Base-by-base conservation (phyloP, 2,888 invertebrate species). In the Athalia rosae region DNA sequence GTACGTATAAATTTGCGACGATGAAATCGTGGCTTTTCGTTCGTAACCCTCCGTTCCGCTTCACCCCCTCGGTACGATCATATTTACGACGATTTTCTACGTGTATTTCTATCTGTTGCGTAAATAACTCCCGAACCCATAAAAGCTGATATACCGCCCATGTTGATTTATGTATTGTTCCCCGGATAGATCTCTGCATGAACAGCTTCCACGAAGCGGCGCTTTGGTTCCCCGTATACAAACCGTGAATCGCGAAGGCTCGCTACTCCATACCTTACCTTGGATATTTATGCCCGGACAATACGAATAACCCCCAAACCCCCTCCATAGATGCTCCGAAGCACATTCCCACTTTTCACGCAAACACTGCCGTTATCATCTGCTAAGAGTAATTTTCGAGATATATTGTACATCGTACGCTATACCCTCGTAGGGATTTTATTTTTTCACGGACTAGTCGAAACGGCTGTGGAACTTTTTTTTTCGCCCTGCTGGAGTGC, bases 121-220 rank as follows among this genome's bases (percentile, higher is more conserved):
- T 85, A 87, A 85, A 86, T 85, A 87, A 86, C 85, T 83, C 83
- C 80, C 79, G 79, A 74, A 82, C 81, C 86, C 83, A 85, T 87
- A 87, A 87, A 87, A 85, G 84, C 84, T 85, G 87, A 87, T 85
- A 84, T 85, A 87, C 83, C 81, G 82, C 81, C 83, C 83, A 82
- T 83, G 81, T 82, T 80, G 84, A 86, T 85, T 86, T 87, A 87
- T 86, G 85, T 84, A 87, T 86, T 84, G 85, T 84, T 83, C 79
- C 79, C 77, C 78, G 63, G 79, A 80, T 82, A 81, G 78, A 79
- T 66, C 56, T 15, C 8, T 48, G 66, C 28, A 64, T 64, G 64
- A 64, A 28, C 47, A 63, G 15, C 41, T n/a, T 11, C 41, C 62
- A 43, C 62, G 43, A 45, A 64, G 45, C 64, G 64, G 64, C 64